Base-by-base conservation (phyloP, 1,140 invertebrate species). In the Camponotus vicinus region DNA sequence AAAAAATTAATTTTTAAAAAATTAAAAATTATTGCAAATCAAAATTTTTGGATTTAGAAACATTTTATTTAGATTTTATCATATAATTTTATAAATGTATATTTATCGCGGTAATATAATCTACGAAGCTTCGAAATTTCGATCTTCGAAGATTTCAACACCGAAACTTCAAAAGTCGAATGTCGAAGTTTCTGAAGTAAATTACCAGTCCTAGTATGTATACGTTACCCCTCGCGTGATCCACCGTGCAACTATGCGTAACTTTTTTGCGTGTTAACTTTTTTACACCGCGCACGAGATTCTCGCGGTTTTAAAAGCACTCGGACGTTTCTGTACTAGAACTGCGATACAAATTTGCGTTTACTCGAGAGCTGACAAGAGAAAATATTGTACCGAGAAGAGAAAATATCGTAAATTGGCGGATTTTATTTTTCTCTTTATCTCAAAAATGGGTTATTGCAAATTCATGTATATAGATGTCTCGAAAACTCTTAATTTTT, bases 221-320 rank as follows among this genome's bases (percentile, higher is more conserved):
- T 27, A 27, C 27, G 27, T 82, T 82, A 37, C 34, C 45, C 59
- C 42, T 61, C 42, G 55, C 55, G 40, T 75, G 79, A 83, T 45
- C 57, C 55, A 52, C 40, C 69, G 69, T 8, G 69, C 79, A 83
- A n/a, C 69, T 61, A 83, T 73, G 79, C 79, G 79, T 83, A 83
- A 83, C 79, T 61, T 61, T 78, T 73, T 27, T 83, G 49, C 79
- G 79, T 61, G 79, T 4, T 8, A 40, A 45, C 55, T 61, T 49
- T 37, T 82, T 57, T 55, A 34, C 27, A 18, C 18, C 18, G 52
- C 78, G 3, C 64, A 69, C 67, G 7, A 52, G 15, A n/a, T 73
- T 59, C 67, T 42, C 37, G 67, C 27, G 37, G 40, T 55, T 67
- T 21, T 52, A 18, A 42, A n/a, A 71, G 34, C 42, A 1, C n/a